Conservation (phyloP, 2,797 vertebrate genomes). For the Uromys caudimaculatus region DNA sequence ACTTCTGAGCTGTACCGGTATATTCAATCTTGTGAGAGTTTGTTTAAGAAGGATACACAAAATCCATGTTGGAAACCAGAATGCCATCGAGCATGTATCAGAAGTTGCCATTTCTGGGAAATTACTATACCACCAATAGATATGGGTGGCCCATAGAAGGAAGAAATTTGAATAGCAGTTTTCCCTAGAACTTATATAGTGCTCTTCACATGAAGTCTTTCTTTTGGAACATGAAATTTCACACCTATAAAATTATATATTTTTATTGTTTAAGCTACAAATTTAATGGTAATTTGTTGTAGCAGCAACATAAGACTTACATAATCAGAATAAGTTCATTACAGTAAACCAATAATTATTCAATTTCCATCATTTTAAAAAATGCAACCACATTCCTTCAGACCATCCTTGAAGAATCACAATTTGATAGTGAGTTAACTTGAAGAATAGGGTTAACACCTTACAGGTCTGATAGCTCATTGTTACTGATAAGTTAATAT, state of each 20-base stretch:
- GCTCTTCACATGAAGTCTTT: not conserved
- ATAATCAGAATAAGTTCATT: not conserved
- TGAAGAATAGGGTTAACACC: not conserved
- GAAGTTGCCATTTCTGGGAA: not conserved
- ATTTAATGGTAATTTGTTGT: not conserved
- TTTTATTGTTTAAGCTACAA: not conserved
- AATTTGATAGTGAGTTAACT: not conserved
- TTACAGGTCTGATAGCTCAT: not conserved
- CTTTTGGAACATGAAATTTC: not conserved
- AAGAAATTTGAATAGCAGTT: not conserved
- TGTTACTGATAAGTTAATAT: not conserved
- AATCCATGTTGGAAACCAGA: not conserved
- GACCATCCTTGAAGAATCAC: not conserved
- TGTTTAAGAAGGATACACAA: not conserved
- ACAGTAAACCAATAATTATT: not conserved
- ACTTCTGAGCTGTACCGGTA: accelerated
- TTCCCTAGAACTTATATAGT: not conserved
- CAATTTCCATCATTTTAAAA: not conserved
- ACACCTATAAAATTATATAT: not conserved
- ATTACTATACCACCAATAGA: accelerated
- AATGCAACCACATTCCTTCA: not conserved
- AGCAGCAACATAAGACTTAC: not conserved
- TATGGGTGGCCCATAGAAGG: not conserved
- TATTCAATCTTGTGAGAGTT: no score
- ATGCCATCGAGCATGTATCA: not conserved